These are phyloP conservation scores for Tolmerus cingulatus DNA, from an alignment of 2,888 invertebrate species.

Conservation along the genomic window DNA sequence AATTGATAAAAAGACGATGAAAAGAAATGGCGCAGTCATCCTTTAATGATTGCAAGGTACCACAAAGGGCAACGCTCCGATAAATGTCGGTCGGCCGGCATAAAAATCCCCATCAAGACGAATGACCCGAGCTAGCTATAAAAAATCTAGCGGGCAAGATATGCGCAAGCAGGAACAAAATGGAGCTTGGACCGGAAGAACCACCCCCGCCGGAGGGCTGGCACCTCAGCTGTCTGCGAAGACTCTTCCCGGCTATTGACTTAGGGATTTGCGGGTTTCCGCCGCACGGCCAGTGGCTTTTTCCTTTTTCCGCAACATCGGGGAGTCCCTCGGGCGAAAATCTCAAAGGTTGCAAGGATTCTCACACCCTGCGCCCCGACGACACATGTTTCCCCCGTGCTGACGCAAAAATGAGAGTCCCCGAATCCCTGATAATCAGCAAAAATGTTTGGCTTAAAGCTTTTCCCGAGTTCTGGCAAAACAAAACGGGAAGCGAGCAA, in stretches of 20 bases:
- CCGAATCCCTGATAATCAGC: not conserved
- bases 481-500: not conserved
- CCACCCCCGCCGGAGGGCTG: not conserved
- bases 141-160: not conserved
- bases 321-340: not conserved
- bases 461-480: not conserved
- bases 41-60: not conserved
- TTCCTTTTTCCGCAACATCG: not conserved
- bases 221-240: not conserved
- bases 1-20: not conserved
- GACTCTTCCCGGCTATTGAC: not conserved
- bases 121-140: not conserved
- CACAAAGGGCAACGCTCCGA: not conserved
- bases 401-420: not conserved
- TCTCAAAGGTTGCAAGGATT: not conserved
- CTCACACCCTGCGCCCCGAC: not conserved
- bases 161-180: not conserved
- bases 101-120: not conserved
- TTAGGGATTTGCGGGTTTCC: not conserved
- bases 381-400: not conserved
- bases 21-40: not conserved
- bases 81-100: not conserved
- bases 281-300: not conserved
- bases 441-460: slow-evolving; percentile 10
- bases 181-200: not conserved